Conservation (phyloP, 2,797 vertebrate species). For the Sylvilagus floridanus region DNA sequence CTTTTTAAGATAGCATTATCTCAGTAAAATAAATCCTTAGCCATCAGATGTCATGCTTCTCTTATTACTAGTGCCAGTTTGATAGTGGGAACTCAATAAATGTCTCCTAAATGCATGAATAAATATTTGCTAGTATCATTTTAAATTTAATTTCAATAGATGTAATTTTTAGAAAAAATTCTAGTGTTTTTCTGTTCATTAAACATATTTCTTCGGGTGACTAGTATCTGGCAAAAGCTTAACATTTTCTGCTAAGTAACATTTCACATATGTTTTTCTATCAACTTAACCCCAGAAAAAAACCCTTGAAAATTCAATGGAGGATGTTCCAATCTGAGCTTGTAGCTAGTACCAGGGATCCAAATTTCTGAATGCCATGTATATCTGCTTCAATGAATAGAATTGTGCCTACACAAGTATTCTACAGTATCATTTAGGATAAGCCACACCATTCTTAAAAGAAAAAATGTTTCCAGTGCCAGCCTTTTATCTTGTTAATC, state of each 20-base stretch:
- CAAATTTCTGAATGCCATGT: slow-evolving; percentile 21
- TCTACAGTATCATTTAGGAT: not conserved
- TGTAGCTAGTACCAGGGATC: not conserved
- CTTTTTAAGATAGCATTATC: not conserved
- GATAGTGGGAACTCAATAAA: not conserved
- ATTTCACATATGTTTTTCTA: not conserved
- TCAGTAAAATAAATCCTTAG: not conserved
- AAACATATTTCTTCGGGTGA: not conserved
- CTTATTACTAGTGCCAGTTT: not conserved
- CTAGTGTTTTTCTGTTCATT: not conserved
- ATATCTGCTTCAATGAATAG: not conserved
- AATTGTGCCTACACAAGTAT: not conserved
- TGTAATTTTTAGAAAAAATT: not conserved
- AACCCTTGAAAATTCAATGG: not conserved
- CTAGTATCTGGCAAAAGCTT: not conserved
- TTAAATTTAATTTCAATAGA: slow-evolving; percentile 29
- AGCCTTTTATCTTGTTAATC: not conserved
- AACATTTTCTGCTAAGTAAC: not conserved
- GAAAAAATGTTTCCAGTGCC: not conserved
- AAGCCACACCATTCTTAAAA: not conserved
- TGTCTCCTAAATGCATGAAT: not conserved
- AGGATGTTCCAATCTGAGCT: not conserved
- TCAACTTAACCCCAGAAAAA: not conserved
- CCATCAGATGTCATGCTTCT: not conserved
- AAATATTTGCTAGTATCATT: not conserved